Percentiles rank a stretch among this genome's conserved stretches.
These are phyloP conservation scores for Epinephelus coioides DNA, from an alignment of 2,797 vertebrate species.

Conservation along the genomic window DNA sequence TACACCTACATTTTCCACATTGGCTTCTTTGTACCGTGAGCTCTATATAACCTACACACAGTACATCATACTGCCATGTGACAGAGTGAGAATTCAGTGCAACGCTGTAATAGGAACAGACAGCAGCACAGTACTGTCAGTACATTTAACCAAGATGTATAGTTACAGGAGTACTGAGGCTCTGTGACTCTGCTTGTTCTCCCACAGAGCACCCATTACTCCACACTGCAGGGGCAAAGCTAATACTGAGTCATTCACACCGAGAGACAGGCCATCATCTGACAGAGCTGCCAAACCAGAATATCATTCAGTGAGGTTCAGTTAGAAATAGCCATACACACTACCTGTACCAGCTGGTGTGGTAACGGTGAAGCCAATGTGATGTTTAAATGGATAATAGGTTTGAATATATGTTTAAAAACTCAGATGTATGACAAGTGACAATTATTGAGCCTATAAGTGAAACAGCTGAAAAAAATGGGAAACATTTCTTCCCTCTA, in stretches of 20 bases:
- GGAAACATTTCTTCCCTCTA: too few relatives aligned
- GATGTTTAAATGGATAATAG: neutral
- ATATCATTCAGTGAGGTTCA: slow-evolving; percentile 34
- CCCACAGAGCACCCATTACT: slow-evolving; percentile 63
- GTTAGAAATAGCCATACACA: slow-evolving; percentile 36
- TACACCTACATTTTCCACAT: slow-evolving; percentile 26
- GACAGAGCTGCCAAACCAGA: slow-evolving; percentile 41
- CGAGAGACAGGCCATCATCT: slow-evolving; percentile 52
- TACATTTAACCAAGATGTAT: slow-evolving; percentile 67
- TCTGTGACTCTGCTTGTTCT: slow-evolving; percentile 45
- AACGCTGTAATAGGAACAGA: slow-evolving; percentile 42
- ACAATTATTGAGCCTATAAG: too few relatives aligned
- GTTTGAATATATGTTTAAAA: neutral
- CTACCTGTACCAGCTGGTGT: neutral
- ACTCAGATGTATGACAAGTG: neutral
- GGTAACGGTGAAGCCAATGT: slow-evolving; percentile 12
- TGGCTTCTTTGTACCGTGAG: slow-evolving; percentile 32
- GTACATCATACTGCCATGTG: slow-evolving; percentile 27
- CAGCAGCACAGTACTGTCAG: slow-evolving; percentile 50
- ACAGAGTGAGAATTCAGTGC: slow-evolving; percentile 45
- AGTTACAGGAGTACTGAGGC: slow-evolving; percentile 51
- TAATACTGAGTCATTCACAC: slow-evolving; percentile 53
- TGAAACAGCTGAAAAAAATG: too few relatives aligned
- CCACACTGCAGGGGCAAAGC: slow-evolving; percentile 64
- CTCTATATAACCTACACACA: slow-evolving; percentile 6